These are phyloP conservation scores for Grammomys dolichurus DNA, from an alignment of 2,113 vertebrate genomes.

Conservation along the genomic window DNA sequence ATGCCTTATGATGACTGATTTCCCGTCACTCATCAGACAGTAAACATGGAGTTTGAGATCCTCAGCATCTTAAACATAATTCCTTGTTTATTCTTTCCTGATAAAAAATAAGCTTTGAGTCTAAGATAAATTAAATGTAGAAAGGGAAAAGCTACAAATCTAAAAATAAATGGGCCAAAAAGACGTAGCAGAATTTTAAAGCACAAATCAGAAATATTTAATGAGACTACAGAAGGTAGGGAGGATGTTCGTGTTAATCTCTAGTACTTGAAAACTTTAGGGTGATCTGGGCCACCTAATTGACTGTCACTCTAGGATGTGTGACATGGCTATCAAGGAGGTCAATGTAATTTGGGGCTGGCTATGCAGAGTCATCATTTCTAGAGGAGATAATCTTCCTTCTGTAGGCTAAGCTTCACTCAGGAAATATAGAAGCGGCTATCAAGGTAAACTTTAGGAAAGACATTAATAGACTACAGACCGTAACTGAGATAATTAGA, in stretches of 20 bases:
- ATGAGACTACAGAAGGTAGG: neutral
- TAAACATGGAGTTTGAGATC: slow-evolving; percentile 13
- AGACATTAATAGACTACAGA: slow-evolving; percentile 40
- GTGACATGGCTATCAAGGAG: slow-evolving; percentile 51
- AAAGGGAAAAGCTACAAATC: slow-evolving; percentile 59
- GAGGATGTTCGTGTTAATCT: slow-evolving; percentile 31
- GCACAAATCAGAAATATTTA: slow-evolving; percentile 70
- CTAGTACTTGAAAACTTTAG: slow-evolving; percentile 14
- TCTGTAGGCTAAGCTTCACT: slow-evolving; percentile 3
- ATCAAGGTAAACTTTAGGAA: slow-evolving; percentile 62
- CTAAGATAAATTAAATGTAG: slow-evolving; percentile 22
- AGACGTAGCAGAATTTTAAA: slow-evolving; percentile 34
- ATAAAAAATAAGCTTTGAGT: slow-evolving; percentile 3
- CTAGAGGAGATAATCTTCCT: slow-evolving; percentile 41
- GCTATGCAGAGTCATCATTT: slow-evolving; percentile 66
- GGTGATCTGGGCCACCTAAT: slow-evolving; percentile 36
- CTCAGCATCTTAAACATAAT: slow-evolving; percentile 17
- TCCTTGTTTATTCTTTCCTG: slow-evolving; percentile 24
- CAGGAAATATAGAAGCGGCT: slow-evolving; percentile 53
- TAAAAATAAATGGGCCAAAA: slow-evolving; percentile 60
- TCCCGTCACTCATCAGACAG: neutral
- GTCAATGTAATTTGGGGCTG: slow-evolving; percentile 72
- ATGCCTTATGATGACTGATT: slow-evolving; percentile 37
- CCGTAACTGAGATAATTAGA: slow-evolving; percentile 39
- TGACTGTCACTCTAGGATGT: slow-evolving; percentile 52